Base-by-base conservation (phyloP, 2,797 vertebrate species). In the Eleutherodactylus coqui region DNA sequence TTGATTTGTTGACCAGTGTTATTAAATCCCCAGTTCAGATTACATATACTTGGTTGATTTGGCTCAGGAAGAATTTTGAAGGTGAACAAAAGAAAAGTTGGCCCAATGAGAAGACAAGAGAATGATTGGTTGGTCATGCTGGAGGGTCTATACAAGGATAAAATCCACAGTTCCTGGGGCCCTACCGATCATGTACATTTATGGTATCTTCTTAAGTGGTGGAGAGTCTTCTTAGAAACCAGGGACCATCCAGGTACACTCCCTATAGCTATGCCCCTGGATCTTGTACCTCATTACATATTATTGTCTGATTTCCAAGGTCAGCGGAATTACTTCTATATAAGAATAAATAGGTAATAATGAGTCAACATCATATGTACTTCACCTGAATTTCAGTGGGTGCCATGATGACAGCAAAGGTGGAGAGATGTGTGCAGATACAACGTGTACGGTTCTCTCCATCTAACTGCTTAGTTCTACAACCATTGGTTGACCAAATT, bases 321-420 rank as follows among this genome's bases (percentile, higher is more conserved):
- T 7, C 7, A 10, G 8, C 34, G 10, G 1, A 49, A 47, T 16
- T 29, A 75, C 5, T 43, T 3, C 10, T n/a, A n/a, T n/a, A n/a
- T n/a, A n/a, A n/a, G n/a, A 75, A 17, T 45, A 49, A 47, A n/a
- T n/a, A 1, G n/a, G 32, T 49, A 19, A 13, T 45, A 32, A 19
- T 9, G 9, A 19, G 17, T 16, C 49, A 10, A 53, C n/a, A 1
- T 16, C 21, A 10, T 32, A 55, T 55, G 10, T 51, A 75, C 32
- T 21, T 79, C 49, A 96, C 96, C 94, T 94, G 88, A 1, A 93
- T 79, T 0, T 95, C 93, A 76, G 92, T 89, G 43, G 94, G 92
- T 0, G 94, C 92, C 94, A 96, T 95, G 82, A 97, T 92, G 73
- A 97, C 89, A 2, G 96, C 95, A 55, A 97, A 93, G 88, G 93